Percentiles rank a stretch among this genome's conserved stretches.
Evolutionary conservation across 2,888 invertebrate genomes (phyloP).

Genomic region (Pardosa pseudoannulata): DNA sequence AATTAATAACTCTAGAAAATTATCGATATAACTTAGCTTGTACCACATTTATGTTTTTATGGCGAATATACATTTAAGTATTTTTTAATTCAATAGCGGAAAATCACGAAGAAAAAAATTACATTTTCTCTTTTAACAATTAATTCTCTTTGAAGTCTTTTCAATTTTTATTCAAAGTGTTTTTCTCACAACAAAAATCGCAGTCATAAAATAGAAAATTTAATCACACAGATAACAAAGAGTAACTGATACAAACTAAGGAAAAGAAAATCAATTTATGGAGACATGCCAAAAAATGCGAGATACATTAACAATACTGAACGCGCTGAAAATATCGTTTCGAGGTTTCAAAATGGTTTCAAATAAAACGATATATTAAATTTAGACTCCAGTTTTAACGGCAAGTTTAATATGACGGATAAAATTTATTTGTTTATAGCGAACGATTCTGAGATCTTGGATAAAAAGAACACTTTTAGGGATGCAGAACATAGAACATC

Average conservation of each 20-base stretch:
- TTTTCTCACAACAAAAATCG: not conserved
- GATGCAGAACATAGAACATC: not conserved
- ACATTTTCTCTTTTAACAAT: too few relatives aligned
- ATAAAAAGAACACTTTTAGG: not conserved
- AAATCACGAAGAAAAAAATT: too few relatives aligned
- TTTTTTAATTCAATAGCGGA: too few relatives aligned
- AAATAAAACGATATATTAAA: not conserved
- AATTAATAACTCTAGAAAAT: too few relatives aligned
- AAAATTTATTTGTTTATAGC: not conserved
- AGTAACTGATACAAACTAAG: not conserved
- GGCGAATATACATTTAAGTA: too few relatives aligned
- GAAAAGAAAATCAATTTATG: constrained; percentile 1
- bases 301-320: not conserved
- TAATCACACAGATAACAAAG: not conserved
- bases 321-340: not conserved
- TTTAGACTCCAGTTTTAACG: not conserved
- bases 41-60: too few relatives aligned
- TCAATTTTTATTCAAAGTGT: too few relatives aligned
- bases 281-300: not conserved
- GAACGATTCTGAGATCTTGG: not conserved
- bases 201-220: not conserved
- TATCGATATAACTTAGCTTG: too few relatives aligned
- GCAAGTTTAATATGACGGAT: not conserved
- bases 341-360: not conserved
- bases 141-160: too few relatives aligned